Base-by-base conservation (phyloP, 2,797 vertebrate genomes). In the Trachurus trachurus region DNA sequence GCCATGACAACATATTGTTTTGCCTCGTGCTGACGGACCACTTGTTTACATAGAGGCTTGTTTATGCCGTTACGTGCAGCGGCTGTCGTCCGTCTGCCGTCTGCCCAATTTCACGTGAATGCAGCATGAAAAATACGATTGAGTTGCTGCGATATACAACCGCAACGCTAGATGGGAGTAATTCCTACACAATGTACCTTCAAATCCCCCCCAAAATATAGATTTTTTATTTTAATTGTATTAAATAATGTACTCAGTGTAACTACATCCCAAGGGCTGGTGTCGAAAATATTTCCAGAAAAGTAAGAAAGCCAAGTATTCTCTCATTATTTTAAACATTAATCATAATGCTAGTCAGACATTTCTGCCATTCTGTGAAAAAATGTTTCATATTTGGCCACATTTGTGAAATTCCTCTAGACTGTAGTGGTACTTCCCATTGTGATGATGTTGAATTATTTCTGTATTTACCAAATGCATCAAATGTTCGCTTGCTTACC, bases 401-500 rank as follows among this genome's bases (percentile, higher is more conserved):
- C 7, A 62, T 15, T 2, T 47, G 16, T 66, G 22, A 73, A 45
- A 56, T 42, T 12, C 44, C 22, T 47, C 17, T 37, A 16, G 19
- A 1, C 5, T 49, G 29, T 19, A 13, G 52, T 29, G 31, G 39
- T 70, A 39, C 17, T 63, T 34, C 16, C n/a, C 58, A 31, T 65
- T 45, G 5, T 19, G 31, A 67, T 39, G 12, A 19, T 69, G 44
- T 29, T 7, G 52, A 26, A 57, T 73, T n/a, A 45, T 1, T 17
- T 64, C 4, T 61, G 59, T 74, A 61, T 59, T 47, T 22, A 64
- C 22, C 16, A 15, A 76, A 72, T 17, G 10, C 29, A 9, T 37
- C 29, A 21, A 5, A 9, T 1, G 9, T 22, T 9, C 40, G 11
- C 12, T 1, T 9, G 17, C 44, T 8, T 31, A 17, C 9, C 6